Evolutionary conservation across 2,888 invertebrate genomes (phyloP), one percentile per base, ranked within the genome.

Genomic region (Meta bourneti): DNA sequence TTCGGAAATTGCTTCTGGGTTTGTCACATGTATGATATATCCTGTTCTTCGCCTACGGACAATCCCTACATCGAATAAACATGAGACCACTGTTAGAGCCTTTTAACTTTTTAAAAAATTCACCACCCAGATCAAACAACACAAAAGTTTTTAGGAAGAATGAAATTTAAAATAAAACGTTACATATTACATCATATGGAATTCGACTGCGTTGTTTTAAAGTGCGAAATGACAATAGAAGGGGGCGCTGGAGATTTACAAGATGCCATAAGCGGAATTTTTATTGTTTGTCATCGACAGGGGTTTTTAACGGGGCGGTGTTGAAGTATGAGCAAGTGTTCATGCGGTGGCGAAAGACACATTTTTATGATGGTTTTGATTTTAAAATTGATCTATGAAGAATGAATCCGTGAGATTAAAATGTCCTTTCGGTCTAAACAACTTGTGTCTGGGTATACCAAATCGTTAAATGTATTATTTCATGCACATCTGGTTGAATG

Each of bases 321-420:
- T 51, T 51, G 19, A 1, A 51, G n/a, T 77, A n/a, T 16, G 2
- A 20, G 19, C 34, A n/a, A 77, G 16, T 77, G 51, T 51, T 77
- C 51, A 9, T n/a, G 7, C 19, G 9, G n/a, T 51, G n/a, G 52
- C 49, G 16, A 49, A 7, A 19, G 52, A 11, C 77, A 51, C 2
- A 77, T 77, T 77, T 77, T 77, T 77, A 19, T 16, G 77, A 51
- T 77, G 51, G n/a, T 51, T 9, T 51, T 77, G 77, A 77, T 51
- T 77, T 9, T 52, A 77, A 51, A 77, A 77, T 77, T n/a, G 77
- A 77, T 77, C 52, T 77, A 7, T n/a, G 34, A 77, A n/a, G 49
- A 34, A 4, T 34, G 34, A 34, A 34, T 34, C 34, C 34, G 34
- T 34, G 34, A 34, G 34, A 34, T 34, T 34, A 34, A 34, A 34